Conservation (phyloP, 2,888 invertebrate genomes). For the Dasysyrphus albostriatus region DNA sequence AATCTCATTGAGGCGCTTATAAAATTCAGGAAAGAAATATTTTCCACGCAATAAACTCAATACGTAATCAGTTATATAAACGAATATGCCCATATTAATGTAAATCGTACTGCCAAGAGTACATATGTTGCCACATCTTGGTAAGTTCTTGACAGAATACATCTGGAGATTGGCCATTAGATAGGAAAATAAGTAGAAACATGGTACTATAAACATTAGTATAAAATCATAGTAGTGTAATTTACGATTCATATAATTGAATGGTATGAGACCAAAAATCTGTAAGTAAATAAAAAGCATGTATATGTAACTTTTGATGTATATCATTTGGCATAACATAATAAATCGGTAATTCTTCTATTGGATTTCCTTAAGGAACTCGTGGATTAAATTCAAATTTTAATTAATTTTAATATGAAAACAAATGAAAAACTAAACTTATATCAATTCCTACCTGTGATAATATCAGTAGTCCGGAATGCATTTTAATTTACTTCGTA, state of each 20-base stretch:
- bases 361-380: neutral
- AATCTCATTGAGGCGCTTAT: slow-evolving; percentile 79
- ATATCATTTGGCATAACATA: neutral
- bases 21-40: slow-evolving; percentile 80
- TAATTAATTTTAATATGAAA: neutral
- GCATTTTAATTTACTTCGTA: slow-evolving; percentile 30
- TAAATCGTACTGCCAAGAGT: slow-evolving; percentile 79
- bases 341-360: neutral
- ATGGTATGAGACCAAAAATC: slow-evolving; percentile 80
- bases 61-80: slow-evolving; percentile 79
- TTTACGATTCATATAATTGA: slow-evolving; percentile 78
- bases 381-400: neutral
- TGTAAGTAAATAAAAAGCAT: slow-evolving; percentile 50
- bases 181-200: slow-evolving; percentile 79
- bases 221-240: slow-evolving; percentile 78
- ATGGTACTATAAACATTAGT: slow-evolving; percentile 80
- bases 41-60: slow-evolving; percentile 81
- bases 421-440: neutral
- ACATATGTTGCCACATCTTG: slow-evolving; percentile 80
- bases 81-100: slow-evolving; percentile 80
- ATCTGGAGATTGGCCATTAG: slow-evolving; percentile 76
- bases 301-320: neutral
- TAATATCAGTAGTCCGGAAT: slow-evolving; percentile 34
- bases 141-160: slow-evolving; percentile 70
- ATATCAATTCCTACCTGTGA: slow-evolving; percentile 51